Conservation (phyloP, 2,797 vertebrate genomes). For the Pelodytes ibericus region DNA sequence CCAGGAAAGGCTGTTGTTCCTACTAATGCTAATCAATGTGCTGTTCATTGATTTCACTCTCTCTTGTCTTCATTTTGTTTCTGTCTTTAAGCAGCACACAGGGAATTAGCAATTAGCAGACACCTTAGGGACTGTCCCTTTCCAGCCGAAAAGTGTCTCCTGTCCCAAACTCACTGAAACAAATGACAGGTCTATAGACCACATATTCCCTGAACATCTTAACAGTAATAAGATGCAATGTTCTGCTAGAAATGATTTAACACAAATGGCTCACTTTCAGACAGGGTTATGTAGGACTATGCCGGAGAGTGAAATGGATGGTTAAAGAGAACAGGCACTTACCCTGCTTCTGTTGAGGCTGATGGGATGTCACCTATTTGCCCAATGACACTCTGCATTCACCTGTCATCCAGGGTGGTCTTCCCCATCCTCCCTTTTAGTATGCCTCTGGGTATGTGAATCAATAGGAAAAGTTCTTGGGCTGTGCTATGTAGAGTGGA, state of each 20-base stretch:
- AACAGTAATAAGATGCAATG: neutral
- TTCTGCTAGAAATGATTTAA: neutral
- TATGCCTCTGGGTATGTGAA: no score
- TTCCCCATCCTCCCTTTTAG: no score
- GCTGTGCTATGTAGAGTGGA: no score
- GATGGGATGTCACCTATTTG: no score
- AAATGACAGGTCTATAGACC: constrained; percentile 21
- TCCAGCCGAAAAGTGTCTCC: constrained; percentile 18
- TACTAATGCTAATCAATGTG: constrained; percentile 41
- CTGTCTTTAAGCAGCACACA: constrained; percentile 12
- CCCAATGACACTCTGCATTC: no score
- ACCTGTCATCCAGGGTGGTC: no score
- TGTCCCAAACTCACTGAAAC: constrained; percentile 37
- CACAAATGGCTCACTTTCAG: no score
- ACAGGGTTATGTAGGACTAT: no score
- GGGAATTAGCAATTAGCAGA: constrained; percentile 36
- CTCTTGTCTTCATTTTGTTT: constrained; percentile 38
- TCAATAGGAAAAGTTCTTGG: no score
- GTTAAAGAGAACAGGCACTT: no score
- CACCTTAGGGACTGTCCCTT: constrained; percentile 35
- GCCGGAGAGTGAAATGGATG: no score
- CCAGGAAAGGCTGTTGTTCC: constrained; percentile 3
- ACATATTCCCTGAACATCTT: neutral
- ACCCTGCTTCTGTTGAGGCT: no score
- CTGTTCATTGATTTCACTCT: constrained; percentile 42